Percentiles rank a stretch among this genome's conserved stretches.
Conservation (phyloP, 1,140 invertebrate species). For the Drosophila prosaltans region DNA sequence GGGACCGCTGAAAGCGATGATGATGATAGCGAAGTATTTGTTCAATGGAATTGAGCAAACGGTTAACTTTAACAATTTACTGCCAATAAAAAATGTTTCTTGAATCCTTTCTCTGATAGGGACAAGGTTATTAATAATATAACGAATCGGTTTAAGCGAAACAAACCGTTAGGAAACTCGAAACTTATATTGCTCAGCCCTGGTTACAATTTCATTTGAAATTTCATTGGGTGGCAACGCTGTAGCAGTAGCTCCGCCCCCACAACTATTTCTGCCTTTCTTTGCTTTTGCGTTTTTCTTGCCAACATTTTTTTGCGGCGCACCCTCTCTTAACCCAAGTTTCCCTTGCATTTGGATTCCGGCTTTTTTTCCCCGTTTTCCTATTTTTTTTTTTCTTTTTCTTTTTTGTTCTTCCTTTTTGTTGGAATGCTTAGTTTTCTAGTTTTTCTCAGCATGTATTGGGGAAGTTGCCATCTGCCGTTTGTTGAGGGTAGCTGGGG, state of each 20-base stretch:
- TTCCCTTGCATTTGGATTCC: conserved; percentile 39
- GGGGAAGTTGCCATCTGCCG: neutral
- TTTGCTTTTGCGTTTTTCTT: conserved; percentile 60
- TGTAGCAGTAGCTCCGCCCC: conserved; percentile 62
- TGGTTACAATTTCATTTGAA: too few relatives aligned
- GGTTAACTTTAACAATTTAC: too few relatives aligned
- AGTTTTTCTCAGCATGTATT: conserved; percentile 32
- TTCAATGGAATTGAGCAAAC: too few relatives aligned
- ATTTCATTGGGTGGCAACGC: neutral
- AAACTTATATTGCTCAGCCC: too few relatives aligned
- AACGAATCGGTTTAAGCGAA: too few relatives aligned
- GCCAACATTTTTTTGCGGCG: conserved; percentile 56
- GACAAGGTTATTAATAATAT: too few relatives aligned
- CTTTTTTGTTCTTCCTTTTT: conserved; percentile 20
- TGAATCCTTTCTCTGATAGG: too few relatives aligned
- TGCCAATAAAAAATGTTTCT: too few relatives aligned
- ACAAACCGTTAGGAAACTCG: too few relatives aligned
- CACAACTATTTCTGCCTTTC: conserved; percentile 52
- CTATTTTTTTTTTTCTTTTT: conserved; percentile 29
- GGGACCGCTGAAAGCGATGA: too few relatives aligned
- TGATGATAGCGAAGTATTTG: too few relatives aligned
- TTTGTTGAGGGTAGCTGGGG: neutral
- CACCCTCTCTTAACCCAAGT: conserved; percentile 26
- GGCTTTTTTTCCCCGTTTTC: conserved; percentile 30
- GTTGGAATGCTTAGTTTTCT: conserved; percentile 25